Evolutionary conservation across 2,888 invertebrate species (phyloP).

Genomic region (Mycogona germanica): DNA sequence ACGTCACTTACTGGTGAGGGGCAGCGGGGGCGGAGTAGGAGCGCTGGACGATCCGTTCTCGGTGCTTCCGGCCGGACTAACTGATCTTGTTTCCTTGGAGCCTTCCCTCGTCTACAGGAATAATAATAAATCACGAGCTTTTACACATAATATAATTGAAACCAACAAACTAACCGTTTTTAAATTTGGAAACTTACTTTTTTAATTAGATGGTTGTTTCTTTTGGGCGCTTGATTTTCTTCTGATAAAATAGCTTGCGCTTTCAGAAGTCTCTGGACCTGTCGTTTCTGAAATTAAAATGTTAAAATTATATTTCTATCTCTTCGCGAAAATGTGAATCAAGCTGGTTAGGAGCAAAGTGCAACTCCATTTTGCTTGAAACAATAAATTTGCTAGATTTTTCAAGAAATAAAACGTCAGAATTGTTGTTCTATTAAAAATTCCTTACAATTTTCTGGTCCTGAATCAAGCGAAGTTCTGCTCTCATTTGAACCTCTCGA

Average conservation of each 20-base stretch:
- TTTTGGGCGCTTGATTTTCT: neutral
- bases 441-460: slow-evolving; percentile 12
- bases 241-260: slow-evolving; percentile 10
- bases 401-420: too few species aligned
- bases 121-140: neutral
- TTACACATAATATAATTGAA: neutral
- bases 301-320: too few species aligned
- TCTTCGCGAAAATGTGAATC: too few species aligned
- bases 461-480: slow-evolving; percentile 5
- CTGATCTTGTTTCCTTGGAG: slow-evolving; percentile 2
- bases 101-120: slow-evolving; percentile 1
- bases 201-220: neutral
- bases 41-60: slow-evolving; percentile 8
- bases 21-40: neutral
- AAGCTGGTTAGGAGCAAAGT: neutral
- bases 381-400: too few species aligned
- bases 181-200: neutral
- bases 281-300: slow-evolving; percentile 2
- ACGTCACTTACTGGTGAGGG: neutral
- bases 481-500: slow-evolving; percentile 5
- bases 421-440: too few species aligned
- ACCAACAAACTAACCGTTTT: neutral
- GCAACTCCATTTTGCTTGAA: neutral
- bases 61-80: slow-evolving; percentile 12
- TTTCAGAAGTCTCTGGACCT: slow-evolving; percentile 7